Base-by-base conservation (phyloP, 2,797 vertebrate genomes). In the Gadopsis bispinosus region DNA sequence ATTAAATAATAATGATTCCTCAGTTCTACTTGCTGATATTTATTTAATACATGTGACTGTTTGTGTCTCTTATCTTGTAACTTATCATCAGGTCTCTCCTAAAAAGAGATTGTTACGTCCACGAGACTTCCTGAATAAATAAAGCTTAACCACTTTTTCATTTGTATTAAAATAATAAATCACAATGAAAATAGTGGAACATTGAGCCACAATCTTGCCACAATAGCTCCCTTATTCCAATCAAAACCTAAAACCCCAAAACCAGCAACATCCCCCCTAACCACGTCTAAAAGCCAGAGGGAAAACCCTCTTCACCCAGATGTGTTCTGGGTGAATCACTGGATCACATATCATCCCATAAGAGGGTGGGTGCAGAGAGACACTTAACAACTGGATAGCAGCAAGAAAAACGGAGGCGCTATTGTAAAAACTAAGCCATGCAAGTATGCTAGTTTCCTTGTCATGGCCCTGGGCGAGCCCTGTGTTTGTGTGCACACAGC, bases 351-450 rank as follows among this genome's bases (percentile, higher is more conserved):
- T 77, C 72, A 67, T 73, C 22, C 59, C 64, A 60, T 66, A 66
- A 35, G 73, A 73, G 62, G 43, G 72, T 26, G 65, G 37, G 60
- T 64, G 67, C 61, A 54, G 20, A 66, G 35, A 75, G 48, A 83
- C 39, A 19, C 73, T 48, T n/a, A 74, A 84, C 64, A 85, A 66
- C 62, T 77, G 73, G 60, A 83, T 45, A 13, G 10, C 41, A 63
- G 59, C 29, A 55, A 60, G 79, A 54, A 33, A 39, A 79, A 67
- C 39, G 7, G 50, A 69, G 53, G 59, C 8, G 67, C 75, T 78
- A 26, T 84, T 86, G 79, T 69, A 51, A 79, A 81, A 82, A 75
- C 73, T 85, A 80, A 85, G 61, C 59, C 54, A n/a, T n/a, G n/a
- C n/a, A n/a, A n/a, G n/a, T n/a, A 75, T 45, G 73, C 60, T 69